A percentile compares a stretch with the other conserved stretches of the same genome.
Conservation (phyloP, 1,140 invertebrate genomes). For the Temnothorax nylanderi region DNA sequence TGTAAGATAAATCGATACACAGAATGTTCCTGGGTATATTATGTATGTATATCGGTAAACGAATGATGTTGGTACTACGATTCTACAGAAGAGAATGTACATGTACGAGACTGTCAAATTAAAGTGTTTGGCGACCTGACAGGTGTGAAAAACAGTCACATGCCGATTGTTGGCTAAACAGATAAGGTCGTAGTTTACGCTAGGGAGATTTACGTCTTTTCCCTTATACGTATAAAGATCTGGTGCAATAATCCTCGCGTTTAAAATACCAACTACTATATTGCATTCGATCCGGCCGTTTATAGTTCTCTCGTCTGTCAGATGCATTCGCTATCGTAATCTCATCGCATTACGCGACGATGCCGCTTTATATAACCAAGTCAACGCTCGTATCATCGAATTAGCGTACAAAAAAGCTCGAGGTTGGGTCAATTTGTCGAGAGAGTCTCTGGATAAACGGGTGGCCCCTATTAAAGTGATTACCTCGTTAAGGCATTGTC, state of each 20-base stretch:
- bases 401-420: slow-evolving; percentile 64
- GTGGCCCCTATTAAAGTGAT: slow-evolving; percentile 78
- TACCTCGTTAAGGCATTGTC: slow-evolving; percentile 82
- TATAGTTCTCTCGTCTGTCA: background rate
- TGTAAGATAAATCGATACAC: background rate
- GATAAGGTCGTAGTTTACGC: slow-evolving; percentile 70
- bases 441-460: slow-evolving; percentile 68
- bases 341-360: slow-evolving; percentile 12
- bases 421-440: slow-evolving; percentile 61
- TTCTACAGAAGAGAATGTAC: slow-evolving; percentile 56
- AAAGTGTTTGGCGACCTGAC: slow-evolving; percentile 76
- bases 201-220: slow-evolving; percentile 60
- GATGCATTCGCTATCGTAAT: background rate
- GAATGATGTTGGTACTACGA: background rate
- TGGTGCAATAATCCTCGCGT: slow-evolving; percentile 53
- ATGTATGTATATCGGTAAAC: background rate
- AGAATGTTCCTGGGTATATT: background rate
- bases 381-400: slow-evolving; percentile 38
- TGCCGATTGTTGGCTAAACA: slow-evolving; percentile 63
- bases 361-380: slow-evolving; percentile 28
- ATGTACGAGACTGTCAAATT: slow-evolving; percentile 71
- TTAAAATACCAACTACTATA: slow-evolving; percentile 19
- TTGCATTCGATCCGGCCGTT: background rate
- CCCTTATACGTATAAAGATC: slow-evolving; percentile 23
- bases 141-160: slow-evolving; percentile 75